Evolutionary conservation across 2,888 invertebrate genomes (phyloP), one percentile per base, ranked within the genome.

Genomic region (Spialia ferax): DNA sequence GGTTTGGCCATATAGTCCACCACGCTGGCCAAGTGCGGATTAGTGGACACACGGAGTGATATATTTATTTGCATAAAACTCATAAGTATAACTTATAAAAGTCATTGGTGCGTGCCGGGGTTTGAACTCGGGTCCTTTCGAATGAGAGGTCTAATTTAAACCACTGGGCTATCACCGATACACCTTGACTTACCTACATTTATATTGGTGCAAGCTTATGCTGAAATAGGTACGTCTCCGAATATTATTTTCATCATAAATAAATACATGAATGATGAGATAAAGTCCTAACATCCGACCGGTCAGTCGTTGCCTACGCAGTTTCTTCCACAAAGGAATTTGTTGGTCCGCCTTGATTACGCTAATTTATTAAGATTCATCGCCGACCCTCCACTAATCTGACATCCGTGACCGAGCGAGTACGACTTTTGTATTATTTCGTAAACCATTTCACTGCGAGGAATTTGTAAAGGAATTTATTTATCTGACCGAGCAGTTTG

Each of bases 351-450:
- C 48, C 48, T 48, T 48, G 20, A 48, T 20, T 48, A 20, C 48
- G 10, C 13, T 48, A 48, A 48, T 48, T 48, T 48, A 48, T 48
- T 48, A 48, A 48, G 48, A 20, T 48, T n/a, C 48, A 48, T 20
- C 48, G 2, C 11, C 48, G 20, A 20, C 20, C 48, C 48, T 18
- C 48, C 20, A 55, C 55, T 63, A 63, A 63, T 63, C 63, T 63
- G 63, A 63, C 63, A 45, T 11, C 45, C 63, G 55, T 63, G 63
- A 63, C 55, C 38, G 63, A 20, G 45, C 50, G 29, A 48, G 35
- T 3, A 13, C 4, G 35, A 6, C 70, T 75, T 72, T 70, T 26
- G 5, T 26, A 26, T 4, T 74, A 61, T 75, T 67, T 18, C 45
- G 35, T 7, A 35, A 35, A 35, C 13, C 11, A 35, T 2, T 35